phyloP scores from a whole-genome alignment of 1,140 invertebrate species.

The Saccostrea cuccullata region DNA sequence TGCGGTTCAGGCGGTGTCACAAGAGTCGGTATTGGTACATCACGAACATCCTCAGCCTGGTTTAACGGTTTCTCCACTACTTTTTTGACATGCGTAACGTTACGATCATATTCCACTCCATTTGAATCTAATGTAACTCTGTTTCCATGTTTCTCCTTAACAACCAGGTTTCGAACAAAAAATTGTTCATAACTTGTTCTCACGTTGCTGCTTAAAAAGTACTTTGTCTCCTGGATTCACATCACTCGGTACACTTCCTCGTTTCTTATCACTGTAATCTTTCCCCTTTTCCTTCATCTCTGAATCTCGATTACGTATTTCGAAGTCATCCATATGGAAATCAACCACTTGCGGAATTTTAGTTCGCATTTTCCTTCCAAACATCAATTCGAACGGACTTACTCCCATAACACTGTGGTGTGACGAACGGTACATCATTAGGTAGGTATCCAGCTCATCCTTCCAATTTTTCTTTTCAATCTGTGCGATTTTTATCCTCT shows the following conservation, averaged over 20 bases:
- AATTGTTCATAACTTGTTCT: conserved; percentile 14
- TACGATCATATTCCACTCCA: too few species aligned
- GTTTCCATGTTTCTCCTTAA: conserved; percentile 40
- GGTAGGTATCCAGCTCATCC: conserved; percentile 53
- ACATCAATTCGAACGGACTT: conserved; percentile 47
- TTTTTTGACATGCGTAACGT: conserved; percentile 32
- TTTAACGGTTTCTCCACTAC: neutral
- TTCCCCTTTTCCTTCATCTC: conserved; percentile 47
- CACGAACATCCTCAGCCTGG: too few species aligned
- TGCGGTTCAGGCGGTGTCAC: neutral
- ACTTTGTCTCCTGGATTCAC: conserved; percentile 45
- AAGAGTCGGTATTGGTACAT: too few species aligned
- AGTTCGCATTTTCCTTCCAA: too few species aligned
- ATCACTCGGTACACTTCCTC: neutral
- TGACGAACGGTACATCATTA: conserved; percentile 57
- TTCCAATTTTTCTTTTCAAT: conserved; percentile 55
- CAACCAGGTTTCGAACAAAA: conserved; percentile 27
- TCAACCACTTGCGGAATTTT: too few species aligned
- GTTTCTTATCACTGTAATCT: conserved; percentile 41
- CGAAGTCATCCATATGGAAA: conserved; percentile 43
- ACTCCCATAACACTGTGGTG: conserved; percentile 58
- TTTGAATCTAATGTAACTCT: too few species aligned
- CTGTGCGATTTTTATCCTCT: too few species aligned
- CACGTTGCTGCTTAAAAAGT: conserved; percentile 38
- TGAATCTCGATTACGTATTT: conserved; percentile 38